These are phyloP conservation scores for Eupithecia insigniata DNA, from an alignment of 2,888 invertebrate genomes.

Conservation along the genomic window DNA sequence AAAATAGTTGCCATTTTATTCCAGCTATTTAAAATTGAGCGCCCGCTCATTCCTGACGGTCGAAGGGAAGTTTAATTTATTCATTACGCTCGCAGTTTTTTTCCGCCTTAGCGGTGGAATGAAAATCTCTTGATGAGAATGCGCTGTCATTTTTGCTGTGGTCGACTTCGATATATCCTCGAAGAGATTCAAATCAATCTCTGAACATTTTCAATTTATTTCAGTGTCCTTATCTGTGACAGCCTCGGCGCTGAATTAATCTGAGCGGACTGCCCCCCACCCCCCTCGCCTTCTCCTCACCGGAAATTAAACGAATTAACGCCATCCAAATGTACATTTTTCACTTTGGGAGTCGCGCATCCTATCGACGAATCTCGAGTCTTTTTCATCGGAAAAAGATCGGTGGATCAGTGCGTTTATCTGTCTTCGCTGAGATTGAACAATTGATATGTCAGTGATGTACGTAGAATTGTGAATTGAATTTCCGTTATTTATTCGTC, in stretches of 20 bases:
- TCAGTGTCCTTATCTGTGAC: constrained; percentile 83
- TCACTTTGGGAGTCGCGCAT: constrained; percentile 81
- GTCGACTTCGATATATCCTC: constrained; percentile 76
- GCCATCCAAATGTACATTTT: constrained; percentile 85
- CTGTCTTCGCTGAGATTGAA: constrained; percentile 80
- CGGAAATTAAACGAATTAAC: constrained; percentile 86
- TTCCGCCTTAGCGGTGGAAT: constrained; percentile 52
- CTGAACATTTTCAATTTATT: constrained; percentile 85
- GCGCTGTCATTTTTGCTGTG: constrained; percentile 66
- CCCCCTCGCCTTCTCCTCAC: constrained; percentile 66
- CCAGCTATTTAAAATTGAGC: constrained; percentile 56
- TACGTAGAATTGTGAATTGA: constrained; percentile 82
- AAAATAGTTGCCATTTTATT: constrained; percentile 56
- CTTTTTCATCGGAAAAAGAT: constrained; percentile 79
- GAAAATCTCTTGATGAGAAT: constrained; percentile 61
- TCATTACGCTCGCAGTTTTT: constrained; percentile 62
- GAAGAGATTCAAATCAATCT: constrained; percentile 84
- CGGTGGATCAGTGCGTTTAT: constrained; percentile 79
- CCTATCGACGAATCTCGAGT: constrained; percentile 81
- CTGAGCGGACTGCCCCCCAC: constrained; percentile 72
- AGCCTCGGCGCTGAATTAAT: constrained; percentile 82
- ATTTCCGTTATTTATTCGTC: constrained; percentile 79
- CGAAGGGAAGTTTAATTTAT: constrained; percentile 64
- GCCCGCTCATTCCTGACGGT: constrained; percentile 57
- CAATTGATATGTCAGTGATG: constrained; percentile 83